Base-by-base conservation (phyloP, 2,888 invertebrate genomes). In the Diadromus collaris region DNA sequence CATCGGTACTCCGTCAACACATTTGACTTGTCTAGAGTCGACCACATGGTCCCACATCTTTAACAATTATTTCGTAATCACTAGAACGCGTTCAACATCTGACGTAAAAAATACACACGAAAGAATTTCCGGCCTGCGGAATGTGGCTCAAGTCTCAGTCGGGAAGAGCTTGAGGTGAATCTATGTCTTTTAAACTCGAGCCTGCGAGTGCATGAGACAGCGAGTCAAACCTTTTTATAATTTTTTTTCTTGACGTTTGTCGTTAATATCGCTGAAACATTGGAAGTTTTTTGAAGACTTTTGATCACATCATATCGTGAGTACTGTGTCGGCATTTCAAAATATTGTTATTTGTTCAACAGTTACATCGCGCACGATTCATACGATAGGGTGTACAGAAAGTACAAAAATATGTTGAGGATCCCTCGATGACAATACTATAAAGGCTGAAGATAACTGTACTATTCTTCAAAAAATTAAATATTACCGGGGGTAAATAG, bases 381-480 rank as follows among this genome's bases (percentile, higher is more conserved):
- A 41, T 13, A 60, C 24, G 32, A 29, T 41, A 19, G 6, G 27
- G 27, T 74, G 69, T 74, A 69, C 64, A 69, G 56, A 32, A 69
- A 44, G 65, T 78, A 74, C 51, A 78, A 78, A 74, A 78, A 78
- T 78, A 78, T 56, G 41, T 67, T 27, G 60, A 29, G 4, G 56
- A 56, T 6, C 27, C 13, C 24, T 27, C 54, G 2, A 54, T 10
- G 27, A 27, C 21, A 54, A 54, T 54, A 16, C 54, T 54, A 19
- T 19, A 9, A 54, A 27, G 21, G 54, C 24, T 13, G 6, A 1
- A 16, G 6, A 54, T 48, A 19, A 5, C 48, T 48, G 27, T 16
- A 54, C 54, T 9, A 13, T 27, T 54, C 10, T 21, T 27, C 24
- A 54, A 27, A 54, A 4, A 7, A 27, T 54, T 2, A 24, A 27